These are phyloP conservation scores for Rugalucina vietnamica DNA, from an alignment of 2,888 invertebrate genomes.

Conservation along the genomic window DNA sequence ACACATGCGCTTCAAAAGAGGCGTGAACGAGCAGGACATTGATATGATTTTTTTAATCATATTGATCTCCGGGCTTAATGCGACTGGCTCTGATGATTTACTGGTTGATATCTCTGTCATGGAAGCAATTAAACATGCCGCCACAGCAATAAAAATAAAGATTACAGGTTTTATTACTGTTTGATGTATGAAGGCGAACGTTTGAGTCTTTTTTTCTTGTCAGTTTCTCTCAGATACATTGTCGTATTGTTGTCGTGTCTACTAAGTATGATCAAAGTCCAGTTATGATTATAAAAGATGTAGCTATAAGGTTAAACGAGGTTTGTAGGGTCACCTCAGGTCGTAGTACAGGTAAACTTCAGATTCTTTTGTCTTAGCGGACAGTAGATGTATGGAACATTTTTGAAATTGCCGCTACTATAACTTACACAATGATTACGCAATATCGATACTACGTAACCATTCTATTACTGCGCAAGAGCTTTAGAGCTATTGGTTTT, in stretches of 20 bases:
- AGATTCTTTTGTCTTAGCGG: too few relatives aligned
- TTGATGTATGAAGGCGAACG: not conserved
- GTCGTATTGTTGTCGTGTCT: too few relatives aligned
- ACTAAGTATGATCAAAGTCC: too few relatives aligned
- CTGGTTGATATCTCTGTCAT: not conserved
- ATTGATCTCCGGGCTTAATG: not conserved
- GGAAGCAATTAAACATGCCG: not conserved
- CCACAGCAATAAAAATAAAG: not conserved
- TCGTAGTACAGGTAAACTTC: too few relatives aligned
- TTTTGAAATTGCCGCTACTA: too few relatives aligned
- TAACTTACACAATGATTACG: not conserved
- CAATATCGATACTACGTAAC: not conserved
- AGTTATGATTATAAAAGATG: too few relatives aligned
- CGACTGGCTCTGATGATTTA: not conserved
- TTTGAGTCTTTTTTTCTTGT: not conserved
- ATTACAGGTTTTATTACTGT: not conserved
- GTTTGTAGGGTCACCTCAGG: too few relatives aligned
- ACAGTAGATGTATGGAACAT: too few relatives aligned
- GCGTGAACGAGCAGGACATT: conserved; percentile 5
- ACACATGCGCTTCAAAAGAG: not conserved
- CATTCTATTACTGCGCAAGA: not conserved
- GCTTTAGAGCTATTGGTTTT: too few relatives aligned
- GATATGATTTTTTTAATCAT: not conserved
- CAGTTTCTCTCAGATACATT: too few relatives aligned
- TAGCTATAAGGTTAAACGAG: too few relatives aligned